Conservation (phyloP, 2,797 vertebrate species). For the Toxotes lorentzi region DNA sequence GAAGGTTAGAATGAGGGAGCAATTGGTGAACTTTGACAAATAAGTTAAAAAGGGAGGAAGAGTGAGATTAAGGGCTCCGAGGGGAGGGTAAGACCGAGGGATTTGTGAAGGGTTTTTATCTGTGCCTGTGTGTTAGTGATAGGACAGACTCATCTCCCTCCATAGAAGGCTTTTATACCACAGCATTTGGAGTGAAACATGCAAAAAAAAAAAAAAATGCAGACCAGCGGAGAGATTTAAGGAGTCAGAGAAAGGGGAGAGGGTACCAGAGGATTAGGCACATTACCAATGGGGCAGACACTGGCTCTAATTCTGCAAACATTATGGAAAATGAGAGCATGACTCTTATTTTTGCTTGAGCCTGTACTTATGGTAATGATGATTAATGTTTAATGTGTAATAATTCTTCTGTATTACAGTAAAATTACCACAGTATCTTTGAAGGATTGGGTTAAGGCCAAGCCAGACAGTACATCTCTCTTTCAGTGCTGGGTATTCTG, state of each 20-base stretch:
- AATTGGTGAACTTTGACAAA: conserved; percentile 27
- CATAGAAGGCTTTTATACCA: conserved; percentile 13
- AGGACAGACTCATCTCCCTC: conserved; percentile 3
- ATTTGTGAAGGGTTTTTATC: conserved; percentile 48
- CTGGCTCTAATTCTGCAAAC: conserved; percentile 54
- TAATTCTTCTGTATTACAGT: conserved; percentile 22
- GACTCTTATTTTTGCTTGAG: conserved; percentile 24
- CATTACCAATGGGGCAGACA: conserved; percentile 32
- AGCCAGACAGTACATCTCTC: conserved; percentile 24
- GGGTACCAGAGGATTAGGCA: conserved; percentile 44
- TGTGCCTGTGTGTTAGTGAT: conserved; percentile 44
- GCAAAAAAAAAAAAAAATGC: conserved; percentile 21
- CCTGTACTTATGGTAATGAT: conserved; percentile 49
- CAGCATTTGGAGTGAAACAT: conserved; percentile 49
- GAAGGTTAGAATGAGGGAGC: conserved; percentile 30
- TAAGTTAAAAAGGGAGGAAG: conserved; percentile 38
- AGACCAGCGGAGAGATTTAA: conserved; percentile 27
- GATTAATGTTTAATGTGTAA: conserved; percentile 43
- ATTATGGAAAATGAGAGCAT: conserved; percentile 63
- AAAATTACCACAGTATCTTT: conserved; percentile 22
- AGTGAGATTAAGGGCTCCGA: conserved; percentile 35
- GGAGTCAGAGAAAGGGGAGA: conserved; percentile 31
- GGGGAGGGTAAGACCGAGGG: conserved; percentile 12
- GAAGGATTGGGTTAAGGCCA: conserved; percentile 8
- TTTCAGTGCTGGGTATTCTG: background rate